These are phyloP conservation scores for Cantharis rufa DNA, from an alignment of 2,888 invertebrate species.

Conservation along the genomic window DNA sequence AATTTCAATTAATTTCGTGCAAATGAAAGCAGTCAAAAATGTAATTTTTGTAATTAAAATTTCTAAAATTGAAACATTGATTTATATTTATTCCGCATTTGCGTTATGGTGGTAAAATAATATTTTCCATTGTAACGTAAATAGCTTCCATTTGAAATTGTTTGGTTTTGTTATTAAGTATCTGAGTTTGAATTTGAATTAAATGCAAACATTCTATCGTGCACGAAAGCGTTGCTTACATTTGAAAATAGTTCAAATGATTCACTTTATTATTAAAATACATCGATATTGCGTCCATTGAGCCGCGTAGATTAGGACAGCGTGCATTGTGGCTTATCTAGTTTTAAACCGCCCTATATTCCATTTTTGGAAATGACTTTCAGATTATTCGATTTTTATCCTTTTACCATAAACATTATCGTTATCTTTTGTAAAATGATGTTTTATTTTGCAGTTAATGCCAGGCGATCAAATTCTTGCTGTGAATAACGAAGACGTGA, in stretches of 20 bases:
- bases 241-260: neutral
- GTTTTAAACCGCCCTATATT: neutral
- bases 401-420: neutral
- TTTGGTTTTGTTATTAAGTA: neutral
- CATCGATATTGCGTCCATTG: neutral
- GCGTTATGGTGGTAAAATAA: neutral
- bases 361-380: neutral
- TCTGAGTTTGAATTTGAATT: neutral
- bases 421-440: neutral
- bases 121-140: neutral
- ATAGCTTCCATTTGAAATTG: neutral
- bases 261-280: neutral
- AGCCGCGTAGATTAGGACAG: no score
- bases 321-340: neutral
- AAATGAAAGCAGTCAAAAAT: neutral
- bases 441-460: constrained; percentile 62
- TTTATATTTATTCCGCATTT: neutral
- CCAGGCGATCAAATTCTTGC: constrained; percentile 90
- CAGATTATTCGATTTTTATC: neutral
- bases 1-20: neutral
- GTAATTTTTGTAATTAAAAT: neutral
- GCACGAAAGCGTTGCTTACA: neutral
- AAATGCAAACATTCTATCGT: neutral
- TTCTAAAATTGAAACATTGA: neutral
- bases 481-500: constrained; percentile 91